Evolutionary conservation across 2,888 invertebrate genomes (phyloP).

Genomic region (Chouioia cunea): DNA sequence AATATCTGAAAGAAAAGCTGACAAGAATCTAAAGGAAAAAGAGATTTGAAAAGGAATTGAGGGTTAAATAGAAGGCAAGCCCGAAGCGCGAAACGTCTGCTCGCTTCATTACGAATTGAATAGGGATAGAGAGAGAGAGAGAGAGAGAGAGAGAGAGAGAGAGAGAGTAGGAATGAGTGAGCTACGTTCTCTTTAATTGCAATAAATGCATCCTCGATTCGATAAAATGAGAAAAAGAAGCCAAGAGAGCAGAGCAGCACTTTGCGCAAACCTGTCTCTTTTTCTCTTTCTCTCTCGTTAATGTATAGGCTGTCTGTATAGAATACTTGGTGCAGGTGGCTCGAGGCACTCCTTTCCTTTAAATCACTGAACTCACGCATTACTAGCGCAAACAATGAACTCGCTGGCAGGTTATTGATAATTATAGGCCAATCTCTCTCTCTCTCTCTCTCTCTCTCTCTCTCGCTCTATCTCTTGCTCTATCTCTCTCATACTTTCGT

Average conservation of each 20-base stretch:
- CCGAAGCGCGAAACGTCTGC: not conserved
- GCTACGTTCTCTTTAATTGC: constrained; percentile 42
- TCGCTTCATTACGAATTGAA: constrained; percentile 18
- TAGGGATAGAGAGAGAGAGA: not conserved
- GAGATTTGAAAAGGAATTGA: too few relatives aligned
- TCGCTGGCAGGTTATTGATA: constrained; percentile 32
- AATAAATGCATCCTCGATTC: constrained; percentile 38
- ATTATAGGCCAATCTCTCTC: too few relatives aligned
- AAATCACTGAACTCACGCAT: constrained; percentile 29
- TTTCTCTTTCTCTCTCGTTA: not conserved
- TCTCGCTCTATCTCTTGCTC: too few relatives aligned
- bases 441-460: too few relatives aligned
- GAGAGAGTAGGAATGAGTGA: too few relatives aligned
- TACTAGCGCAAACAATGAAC: constrained; percentile 33
- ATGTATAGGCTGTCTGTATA: not conserved
- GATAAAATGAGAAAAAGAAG: constrained; percentile 8
- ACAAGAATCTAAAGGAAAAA: too few relatives aligned
- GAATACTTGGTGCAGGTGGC: constrained; percentile 31
- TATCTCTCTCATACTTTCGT: too few relatives aligned
- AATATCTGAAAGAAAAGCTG: too few relatives aligned
- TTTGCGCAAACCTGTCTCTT: constrained; percentile 20
- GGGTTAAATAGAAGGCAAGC: too few relatives aligned
- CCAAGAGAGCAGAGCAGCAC: constrained; percentile 6
- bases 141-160: too few relatives aligned
- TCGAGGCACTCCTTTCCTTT: constrained; percentile 38